Conservation (phyloP, 2,113 vertebrate genomes). For the Alligator sinensis region DNA sequence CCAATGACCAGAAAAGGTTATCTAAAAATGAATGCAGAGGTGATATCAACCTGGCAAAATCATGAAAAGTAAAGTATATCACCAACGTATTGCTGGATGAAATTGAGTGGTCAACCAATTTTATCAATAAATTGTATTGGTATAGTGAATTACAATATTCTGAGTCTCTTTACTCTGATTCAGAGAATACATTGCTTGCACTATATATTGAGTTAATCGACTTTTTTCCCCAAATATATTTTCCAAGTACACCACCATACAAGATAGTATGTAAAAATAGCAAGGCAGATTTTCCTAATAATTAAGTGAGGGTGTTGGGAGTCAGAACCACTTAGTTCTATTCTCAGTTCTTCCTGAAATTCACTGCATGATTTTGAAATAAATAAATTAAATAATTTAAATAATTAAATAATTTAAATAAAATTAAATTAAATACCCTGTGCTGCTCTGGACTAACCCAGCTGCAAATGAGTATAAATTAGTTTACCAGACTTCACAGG, state of each 20-base stretch:
- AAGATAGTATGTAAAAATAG: background rate
- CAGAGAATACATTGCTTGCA: background rate
- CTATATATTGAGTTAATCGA: background rate
- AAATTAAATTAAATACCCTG: background rate
- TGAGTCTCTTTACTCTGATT: background rate
- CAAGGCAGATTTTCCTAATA: background rate
- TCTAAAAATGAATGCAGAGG: background rate
- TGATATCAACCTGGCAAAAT: background rate
- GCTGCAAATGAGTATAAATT: background rate
- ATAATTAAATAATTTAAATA: background rate
- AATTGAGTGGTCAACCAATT: background rate
- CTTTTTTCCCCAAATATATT: background rate
- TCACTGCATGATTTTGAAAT: background rate
- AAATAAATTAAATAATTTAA: background rate
- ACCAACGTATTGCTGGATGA: background rate
- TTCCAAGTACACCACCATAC: background rate
- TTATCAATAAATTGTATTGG: background rate
- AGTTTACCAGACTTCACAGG: background rate
- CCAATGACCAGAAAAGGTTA: background rate
- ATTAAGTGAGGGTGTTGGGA: background rate
- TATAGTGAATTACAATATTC: background rate
- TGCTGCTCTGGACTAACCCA: background rate
- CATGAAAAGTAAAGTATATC: background rate
- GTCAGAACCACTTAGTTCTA: background rate
- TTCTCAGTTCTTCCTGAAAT: background rate